Evolutionary conservation across 2,797 vertebrate species (phyloP).

Genomic region (Acrossocheilus fasciatus): DNA sequence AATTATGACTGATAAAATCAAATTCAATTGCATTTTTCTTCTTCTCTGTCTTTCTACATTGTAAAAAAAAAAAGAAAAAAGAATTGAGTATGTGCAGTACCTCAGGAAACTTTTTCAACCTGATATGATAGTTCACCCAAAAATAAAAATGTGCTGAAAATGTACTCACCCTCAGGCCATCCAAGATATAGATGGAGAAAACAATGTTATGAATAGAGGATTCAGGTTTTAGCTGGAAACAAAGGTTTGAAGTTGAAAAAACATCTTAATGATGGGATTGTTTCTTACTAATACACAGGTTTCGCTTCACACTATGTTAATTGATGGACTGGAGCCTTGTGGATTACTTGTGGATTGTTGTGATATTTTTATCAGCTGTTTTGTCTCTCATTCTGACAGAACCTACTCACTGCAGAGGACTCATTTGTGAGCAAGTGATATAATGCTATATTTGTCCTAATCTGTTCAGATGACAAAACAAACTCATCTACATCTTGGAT

Average conservation of each 20-base stretch:
- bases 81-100: too few relatives aligned
- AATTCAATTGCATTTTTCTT: background rate
- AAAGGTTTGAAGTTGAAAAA: background rate
- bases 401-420: too few relatives aligned
- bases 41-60: background rate
- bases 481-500: background rate
- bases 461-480: background rate
- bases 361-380: too few relatives aligned
- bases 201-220: background rate
- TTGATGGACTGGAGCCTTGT: background rate
- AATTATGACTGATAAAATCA: background rate
- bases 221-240: background rate
- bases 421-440: background rate
- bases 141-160: background rate
- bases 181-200: background rate
- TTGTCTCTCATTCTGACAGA: too few relatives aligned
- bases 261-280: background rate
- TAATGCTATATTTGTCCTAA: background rate
- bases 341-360: background rate
- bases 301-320: background rate
- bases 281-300: background rate
- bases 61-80: too few relatives aligned
- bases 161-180: background rate
- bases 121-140: background rate
- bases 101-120: background rate